These are phyloP conservation scores for Drosophila arawakana DNA, from an alignment of 1,140 invertebrate species.

Conservation along the genomic window DNA sequence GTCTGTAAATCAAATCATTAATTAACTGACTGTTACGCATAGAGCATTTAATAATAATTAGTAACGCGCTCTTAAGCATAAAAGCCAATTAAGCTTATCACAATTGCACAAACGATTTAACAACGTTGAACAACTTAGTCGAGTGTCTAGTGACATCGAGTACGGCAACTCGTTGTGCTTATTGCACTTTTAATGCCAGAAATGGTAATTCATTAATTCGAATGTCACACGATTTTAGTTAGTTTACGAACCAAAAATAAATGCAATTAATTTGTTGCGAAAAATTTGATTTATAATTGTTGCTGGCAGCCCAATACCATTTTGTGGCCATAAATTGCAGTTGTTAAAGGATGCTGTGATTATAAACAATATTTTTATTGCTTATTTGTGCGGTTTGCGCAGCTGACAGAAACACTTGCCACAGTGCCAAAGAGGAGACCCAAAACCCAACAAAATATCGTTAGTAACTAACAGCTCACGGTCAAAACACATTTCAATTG, in stretches of 20 bases:
- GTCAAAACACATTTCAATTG: conserved; percentile 22
- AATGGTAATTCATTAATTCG: conserved; percentile 35
- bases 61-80: conserved; percentile 12
- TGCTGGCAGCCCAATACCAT: background rate
- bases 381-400: conserved; percentile 18
- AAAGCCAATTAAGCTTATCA: conserved; percentile 39
- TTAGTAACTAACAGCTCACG: background rate
- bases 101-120: conserved; percentile 40
- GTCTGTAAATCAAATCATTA: conserved; percentile 8
- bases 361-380: conserved; percentile 1
- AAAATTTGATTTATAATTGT: conserved; percentile 50
- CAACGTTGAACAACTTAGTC: conserved; percentile 18
- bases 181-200: background rate
- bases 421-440: conserved; percentile 18
- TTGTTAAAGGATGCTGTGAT: conserved; percentile 32
- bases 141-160: conserved; percentile 31
- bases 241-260: conserved; percentile 36
- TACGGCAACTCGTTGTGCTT: background rate
- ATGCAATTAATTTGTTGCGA: conserved; percentile 51
- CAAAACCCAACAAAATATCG: background rate
- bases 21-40: conserved; percentile 4
- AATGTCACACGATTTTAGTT: conserved; percentile 40
- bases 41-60: conserved; percentile 42
- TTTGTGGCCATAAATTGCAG: conserved; percentile 32
- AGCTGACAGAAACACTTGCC: conserved; percentile 42